A percentile compares a stretch with the other conserved stretches of the same genome.
Conservation (phyloP, 2,797 vertebrate genomes). For the Sebastes umbrosus region DNA sequence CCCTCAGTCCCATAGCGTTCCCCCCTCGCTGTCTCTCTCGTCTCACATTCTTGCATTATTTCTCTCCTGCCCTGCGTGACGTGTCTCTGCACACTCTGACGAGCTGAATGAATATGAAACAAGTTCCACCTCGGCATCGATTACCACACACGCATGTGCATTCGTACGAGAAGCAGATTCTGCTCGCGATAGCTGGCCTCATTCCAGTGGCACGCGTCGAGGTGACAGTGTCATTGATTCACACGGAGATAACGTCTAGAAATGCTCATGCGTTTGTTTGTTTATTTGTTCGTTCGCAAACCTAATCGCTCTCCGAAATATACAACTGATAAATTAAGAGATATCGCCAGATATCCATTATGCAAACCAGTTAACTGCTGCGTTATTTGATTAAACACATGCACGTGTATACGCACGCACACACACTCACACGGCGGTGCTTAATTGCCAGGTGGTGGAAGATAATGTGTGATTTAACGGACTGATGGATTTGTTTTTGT, state of each 20-base stretch:
- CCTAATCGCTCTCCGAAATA: constrained; percentile 47
- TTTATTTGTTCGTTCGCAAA: background rate
- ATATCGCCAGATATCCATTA: constrained; percentile 66
- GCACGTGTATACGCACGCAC: constrained; percentile 21
- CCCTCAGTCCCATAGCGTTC: constrained; percentile 1
- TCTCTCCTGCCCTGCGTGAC: constrained; percentile 47
- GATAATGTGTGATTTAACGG: constrained; percentile 83
- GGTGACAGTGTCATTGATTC: constrained; percentile 50
- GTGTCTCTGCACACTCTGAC: constrained; percentile 53
- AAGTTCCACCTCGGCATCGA: constrained; percentile 50
- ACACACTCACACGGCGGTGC: constrained; percentile 58
- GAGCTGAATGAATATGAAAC: constrained; percentile 70
- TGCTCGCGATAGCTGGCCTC: constrained; percentile 36
- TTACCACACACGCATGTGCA: constrained; percentile 47
- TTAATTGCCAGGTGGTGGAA: constrained; percentile 81
- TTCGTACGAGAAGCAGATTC: constrained; percentile 20
- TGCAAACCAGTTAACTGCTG: constrained; percentile 62
- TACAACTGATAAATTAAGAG: constrained; percentile 69
- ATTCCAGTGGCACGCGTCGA: constrained; percentile 30
- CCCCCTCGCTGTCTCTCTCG: constrained; percentile 13
- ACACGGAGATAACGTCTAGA: background rate
- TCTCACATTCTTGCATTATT: constrained; percentile 44
- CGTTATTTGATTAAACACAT: constrained; percentile 67
- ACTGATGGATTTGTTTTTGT: constrained; percentile 81
- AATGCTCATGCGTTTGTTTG: constrained; percentile 24